Evolutionary conservation across 2,888 invertebrate genomes (phyloP), one percentile per base, ranked within the genome.

Genomic region (Caenorhabditis sp.): DNA sequence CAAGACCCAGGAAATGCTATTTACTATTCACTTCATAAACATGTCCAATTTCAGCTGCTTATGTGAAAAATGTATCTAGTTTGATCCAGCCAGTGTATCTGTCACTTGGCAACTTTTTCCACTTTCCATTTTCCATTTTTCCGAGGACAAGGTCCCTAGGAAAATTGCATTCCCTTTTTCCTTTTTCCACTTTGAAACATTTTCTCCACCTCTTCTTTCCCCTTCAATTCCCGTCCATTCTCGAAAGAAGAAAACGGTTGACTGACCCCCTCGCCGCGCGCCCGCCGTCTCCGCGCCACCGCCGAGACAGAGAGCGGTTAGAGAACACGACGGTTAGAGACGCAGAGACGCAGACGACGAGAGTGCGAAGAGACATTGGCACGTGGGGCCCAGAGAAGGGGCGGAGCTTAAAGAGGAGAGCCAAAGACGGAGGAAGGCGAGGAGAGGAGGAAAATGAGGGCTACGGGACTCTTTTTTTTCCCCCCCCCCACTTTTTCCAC

Each of bases 221-320:
- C n/a, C n/a, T n/a, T n/a, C n/a, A n/a, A n/a, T n/a, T n/a, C n/a
- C n/a, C n/a, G n/a, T n/a, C n/a, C n/a, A n/a, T n/a, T n/a, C n/a
- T n/a, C n/a, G n/a, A n/a, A n/a, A n/a, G n/a, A n/a, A n/a, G n/a
- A n/a, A 65, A 74, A 74, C 65, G 72, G 72, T 65, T 74, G 72
- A 74, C 64, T 74, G 67, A 61, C 76, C 68, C 65, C 58, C 56
- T 32, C 9, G 4, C 9, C 32, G n/a, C n/a, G n/a, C n/a, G n/a
- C n/a, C n/a, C n/a, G n/a, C 32, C 32, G 9, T 40, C 47, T 44
- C 44, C 28, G n/a, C n/a, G n/a, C n/a, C n/a, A n/a, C 62, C 1
- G 1, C 11, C 35, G 32, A 32, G 32, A 32, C 5, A 32, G 32
- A 6, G 44, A 3, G 44, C 13, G 44, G 44, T 4, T 44, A 18